Conservation (phyloP, 2,113 vertebrate species). For the Bucco capensis region DNA sequence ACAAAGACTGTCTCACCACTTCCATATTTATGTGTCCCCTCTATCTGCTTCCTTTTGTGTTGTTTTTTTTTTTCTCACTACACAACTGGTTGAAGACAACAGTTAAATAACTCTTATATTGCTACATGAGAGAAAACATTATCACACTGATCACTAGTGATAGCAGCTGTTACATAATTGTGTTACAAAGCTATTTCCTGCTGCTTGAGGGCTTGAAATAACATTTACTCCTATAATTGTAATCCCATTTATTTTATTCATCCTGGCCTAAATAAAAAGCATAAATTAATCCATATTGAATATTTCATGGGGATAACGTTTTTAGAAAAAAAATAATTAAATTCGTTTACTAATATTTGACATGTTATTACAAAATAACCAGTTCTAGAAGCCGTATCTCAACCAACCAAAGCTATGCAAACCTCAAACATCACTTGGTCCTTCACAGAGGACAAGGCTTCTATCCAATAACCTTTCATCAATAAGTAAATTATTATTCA, state of each 20-base stretch:
- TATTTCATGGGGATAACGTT: slow-evolving; percentile 56
- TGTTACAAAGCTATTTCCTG: slow-evolving; percentile 77
- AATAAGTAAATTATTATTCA: neutral
- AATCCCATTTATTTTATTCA: slow-evolving; percentile 71
- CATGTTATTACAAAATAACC: neutral
- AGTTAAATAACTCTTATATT: slow-evolving; percentile 16
- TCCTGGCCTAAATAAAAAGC: slow-evolving; percentile 71
- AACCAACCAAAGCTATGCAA: neutral
- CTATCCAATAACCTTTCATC: neutral
- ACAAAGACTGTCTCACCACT: neutral
- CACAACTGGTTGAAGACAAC: slow-evolving; percentile 28
- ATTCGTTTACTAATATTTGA: neutral
- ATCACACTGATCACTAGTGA: slow-evolving; percentile 54
- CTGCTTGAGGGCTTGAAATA: slow-evolving; percentile 71
- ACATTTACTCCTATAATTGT: slow-evolving; percentile 70
- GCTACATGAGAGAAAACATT: slow-evolving; percentile 53
- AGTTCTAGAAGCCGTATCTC: neutral
- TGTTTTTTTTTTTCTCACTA: neutral
- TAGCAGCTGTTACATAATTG: slow-evolving; percentile 72
- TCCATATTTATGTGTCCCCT: neutral
- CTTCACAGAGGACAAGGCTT: neutral
- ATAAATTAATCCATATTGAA: slow-evolving; percentile 63
- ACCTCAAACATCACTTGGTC: neutral
- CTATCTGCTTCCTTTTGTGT: neutral
- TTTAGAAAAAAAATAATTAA: slow-evolving; percentile 64